Evolutionary conservation across 1,140 invertebrate genomes (phyloP).

Genomic region (Brachionus rubens): DNA sequence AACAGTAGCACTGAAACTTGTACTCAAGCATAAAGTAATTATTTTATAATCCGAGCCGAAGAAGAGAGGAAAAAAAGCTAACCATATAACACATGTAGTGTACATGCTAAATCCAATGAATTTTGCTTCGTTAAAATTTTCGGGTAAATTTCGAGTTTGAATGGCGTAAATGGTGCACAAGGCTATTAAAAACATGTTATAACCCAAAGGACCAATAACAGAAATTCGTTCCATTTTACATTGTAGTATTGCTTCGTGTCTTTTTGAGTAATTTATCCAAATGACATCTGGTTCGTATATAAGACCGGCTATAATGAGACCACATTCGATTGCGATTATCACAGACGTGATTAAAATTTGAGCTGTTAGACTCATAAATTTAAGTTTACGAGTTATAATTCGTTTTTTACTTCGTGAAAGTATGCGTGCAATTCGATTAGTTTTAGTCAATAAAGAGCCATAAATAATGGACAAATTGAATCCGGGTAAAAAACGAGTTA

Average conservation of each 20-base stretch:
- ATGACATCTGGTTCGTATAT: neutral
- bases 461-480: constrained; percentile 79
- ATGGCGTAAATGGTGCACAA: constrained; percentile 79
- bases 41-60: constrained; percentile 72
- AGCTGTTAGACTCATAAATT: constrained; percentile 63
- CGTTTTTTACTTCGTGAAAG: constrained; percentile 76
- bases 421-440: constrained; percentile 78
- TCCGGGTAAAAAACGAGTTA: constrained; percentile 70
- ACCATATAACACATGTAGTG: constrained; percentile 80
- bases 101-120: constrained; percentile 73
- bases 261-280: constrained; percentile 7
- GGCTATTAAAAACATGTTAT: constrained; percentile 73
- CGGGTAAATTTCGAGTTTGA: constrained; percentile 79
- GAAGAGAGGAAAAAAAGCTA: constrained; percentile 81
- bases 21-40: constrained; percentile 70
- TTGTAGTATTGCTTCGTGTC: constrained; percentile 65
- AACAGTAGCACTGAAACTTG: constrained; percentile 70
- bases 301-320: constrained; percentile 3
- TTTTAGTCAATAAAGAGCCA: constrained; percentile 77
- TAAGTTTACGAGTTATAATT: constrained; percentile 73
- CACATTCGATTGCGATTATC: constrained; percentile 16
- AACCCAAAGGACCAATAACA: constrained; percentile 73
- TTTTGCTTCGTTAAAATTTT: constrained; percentile 73
- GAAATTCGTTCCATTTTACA: constrained; percentile 71
- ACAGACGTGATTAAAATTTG: constrained; percentile 26